Conservation (phyloP, 2,797 vertebrate species). For the Gymnodraco acuticeps region DNA sequence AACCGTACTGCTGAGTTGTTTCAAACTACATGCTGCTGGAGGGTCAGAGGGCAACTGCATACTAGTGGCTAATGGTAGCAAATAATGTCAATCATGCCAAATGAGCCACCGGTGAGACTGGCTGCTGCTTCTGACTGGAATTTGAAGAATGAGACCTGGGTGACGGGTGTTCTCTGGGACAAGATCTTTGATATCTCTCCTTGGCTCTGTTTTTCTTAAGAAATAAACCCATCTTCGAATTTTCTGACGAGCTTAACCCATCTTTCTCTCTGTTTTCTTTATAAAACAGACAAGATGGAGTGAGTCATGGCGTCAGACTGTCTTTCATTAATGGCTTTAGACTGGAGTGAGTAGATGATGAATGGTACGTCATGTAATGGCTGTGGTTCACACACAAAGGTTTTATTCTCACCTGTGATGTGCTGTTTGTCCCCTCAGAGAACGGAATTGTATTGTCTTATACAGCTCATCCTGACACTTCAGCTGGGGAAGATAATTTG, state of each 20-base stretch:
- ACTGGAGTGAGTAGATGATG: constrained; percentile 41
- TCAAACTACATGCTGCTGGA: constrained; percentile 81
- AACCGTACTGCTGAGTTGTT: constrained; percentile 83
- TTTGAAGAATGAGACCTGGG: constrained; percentile 82
- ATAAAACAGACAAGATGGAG: constrained; percentile 39
- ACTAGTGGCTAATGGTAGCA: constrained; percentile 88
- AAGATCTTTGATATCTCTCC: constrained; percentile 44
- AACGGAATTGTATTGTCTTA: constrained; percentile 13
- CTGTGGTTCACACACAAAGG: constrained; percentile 29
- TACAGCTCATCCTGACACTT: constrained; percentile 19
- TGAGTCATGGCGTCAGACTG: constrained; percentile 48
- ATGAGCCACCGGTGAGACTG: constrained; percentile 81
- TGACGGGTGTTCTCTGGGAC: constrained; percentile 57
- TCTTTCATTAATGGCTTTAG: constrained; percentile 62
- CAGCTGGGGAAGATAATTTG: not conserved
- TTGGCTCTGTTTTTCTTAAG: constrained; percentile 38
- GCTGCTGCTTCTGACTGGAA: constrained; percentile 80
- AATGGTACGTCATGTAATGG: constrained; percentile 49
- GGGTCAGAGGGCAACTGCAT: constrained; percentile 87
- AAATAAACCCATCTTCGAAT: constrained; percentile 28
- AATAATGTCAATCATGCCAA: constrained; percentile 89
- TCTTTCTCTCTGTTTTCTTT: constrained; percentile 4
- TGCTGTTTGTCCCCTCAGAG: constrained; percentile 43
- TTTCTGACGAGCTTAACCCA: constrained; percentile 20
- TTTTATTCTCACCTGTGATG: constrained; percentile 48